phyloP scores from a whole-genome alignment of 64 coral and sea anemone genomes.

The Catalaphyllia jardinei region DNA sequence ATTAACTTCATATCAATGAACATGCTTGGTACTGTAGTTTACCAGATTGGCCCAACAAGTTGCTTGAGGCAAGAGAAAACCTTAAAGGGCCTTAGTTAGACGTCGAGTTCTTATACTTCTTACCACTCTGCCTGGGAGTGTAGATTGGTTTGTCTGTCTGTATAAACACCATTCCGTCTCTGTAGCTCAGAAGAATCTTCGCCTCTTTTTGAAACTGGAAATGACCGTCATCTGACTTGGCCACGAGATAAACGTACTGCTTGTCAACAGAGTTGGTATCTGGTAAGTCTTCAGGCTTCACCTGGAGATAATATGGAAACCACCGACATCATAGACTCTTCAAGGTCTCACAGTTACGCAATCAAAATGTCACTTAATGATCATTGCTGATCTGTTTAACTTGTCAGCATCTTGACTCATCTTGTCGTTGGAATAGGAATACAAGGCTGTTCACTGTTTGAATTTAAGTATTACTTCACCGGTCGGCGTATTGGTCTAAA shows the following conservation, averaged over 20 bases:
- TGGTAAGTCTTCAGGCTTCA: constrained; percentile 45
- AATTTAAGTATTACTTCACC: too few species aligned
- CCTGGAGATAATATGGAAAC: neutral
- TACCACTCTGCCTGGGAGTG: constrained; percentile 62
- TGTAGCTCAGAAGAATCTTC: constrained; percentile 61
- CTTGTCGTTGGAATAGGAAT: too few species aligned
- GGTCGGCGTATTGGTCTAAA: too few species aligned
- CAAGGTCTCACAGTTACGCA: neutral
- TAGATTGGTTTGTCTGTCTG: constrained; percentile 78
- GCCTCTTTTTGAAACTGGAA: constrained; percentile 56
- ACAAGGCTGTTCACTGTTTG: too few species aligned
- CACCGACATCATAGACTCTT: neutral
- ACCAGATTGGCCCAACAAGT: too few species aligned
- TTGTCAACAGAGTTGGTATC: constrained; percentile 39
- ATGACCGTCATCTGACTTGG: constrained; percentile 57
- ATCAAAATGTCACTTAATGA: too few species aligned
- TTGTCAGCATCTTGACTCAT: too few species aligned
- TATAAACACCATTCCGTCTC: constrained; percentile 55
- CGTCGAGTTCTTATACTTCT: constrained; percentile 5
- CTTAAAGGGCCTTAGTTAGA: too few species aligned
- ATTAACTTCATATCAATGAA: too few species aligned
- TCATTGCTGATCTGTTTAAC: too few species aligned
- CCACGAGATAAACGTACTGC: constrained; percentile 66
- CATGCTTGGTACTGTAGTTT: too few species aligned
- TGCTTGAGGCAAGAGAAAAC: too few species aligned